phyloP scores from a whole-genome alignment of 2,888 invertebrate species.

The Tiliacea aurago region DNA sequence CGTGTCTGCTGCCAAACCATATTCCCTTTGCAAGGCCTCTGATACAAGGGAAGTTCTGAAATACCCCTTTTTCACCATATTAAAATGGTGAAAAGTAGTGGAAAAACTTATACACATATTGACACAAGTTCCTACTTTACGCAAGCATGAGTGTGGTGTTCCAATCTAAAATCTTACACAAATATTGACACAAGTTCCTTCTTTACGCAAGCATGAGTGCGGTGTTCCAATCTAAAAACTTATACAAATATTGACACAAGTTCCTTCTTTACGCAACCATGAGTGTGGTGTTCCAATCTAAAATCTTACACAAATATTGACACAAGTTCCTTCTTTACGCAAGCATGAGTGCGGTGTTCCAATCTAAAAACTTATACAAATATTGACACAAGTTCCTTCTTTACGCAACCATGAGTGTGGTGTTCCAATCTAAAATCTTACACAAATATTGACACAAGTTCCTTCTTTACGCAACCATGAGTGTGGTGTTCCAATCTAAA shows the following conservation, averaged over 20 bases:
- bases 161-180: not conserved
- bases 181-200: not conserved
- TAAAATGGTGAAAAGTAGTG: not conserved
- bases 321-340: not conserved
- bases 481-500: no score
- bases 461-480: no score
- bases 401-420: not conserved
- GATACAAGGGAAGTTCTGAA: not conserved
- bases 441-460: not conserved
- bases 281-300: not conserved
- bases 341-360: not conserved
- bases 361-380: not conserved
- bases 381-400: not conserved
- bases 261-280: not conserved
- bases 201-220: not conserved
- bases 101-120: not conserved
- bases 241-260: not conserved
- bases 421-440: not conserved
- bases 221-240: not conserved
- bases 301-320: not conserved
- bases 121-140: not conserved
- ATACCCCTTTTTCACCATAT: not conserved
- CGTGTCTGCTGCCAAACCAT: slow-evolving; percentile 17
- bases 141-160: not conserved
- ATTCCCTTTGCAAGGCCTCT: not conserved